phyloP scores from a whole-genome alignment of 2,888 invertebrate genomes.

The Iphiclides podalirius region DNA sequence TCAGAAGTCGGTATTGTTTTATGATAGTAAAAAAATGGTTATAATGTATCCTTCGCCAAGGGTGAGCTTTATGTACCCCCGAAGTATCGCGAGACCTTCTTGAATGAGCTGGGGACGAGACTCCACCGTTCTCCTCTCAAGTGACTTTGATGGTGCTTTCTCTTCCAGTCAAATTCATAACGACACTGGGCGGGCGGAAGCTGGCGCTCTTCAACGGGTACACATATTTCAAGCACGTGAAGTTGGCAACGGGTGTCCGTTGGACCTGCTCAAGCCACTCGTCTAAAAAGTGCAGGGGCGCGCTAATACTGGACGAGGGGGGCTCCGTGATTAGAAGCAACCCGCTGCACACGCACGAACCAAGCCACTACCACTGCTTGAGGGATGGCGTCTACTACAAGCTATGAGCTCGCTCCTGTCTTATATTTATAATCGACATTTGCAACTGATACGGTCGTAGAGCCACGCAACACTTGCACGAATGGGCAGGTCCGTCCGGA shows the following conservation, averaged over 20 bases:
- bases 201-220: conserved; percentile 26
- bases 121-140: too few species aligned
- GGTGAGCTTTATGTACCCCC: too few species aligned
- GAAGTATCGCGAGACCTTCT: too few species aligned
- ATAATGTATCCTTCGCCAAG: too few species aligned
- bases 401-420: background rate
- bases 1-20: too few species aligned
- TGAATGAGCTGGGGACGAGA: too few species aligned
- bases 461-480: too few species aligned
- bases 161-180: conserved; percentile 21
- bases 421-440: background rate
- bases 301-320: conserved; percentile 21
- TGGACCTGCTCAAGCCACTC: conserved; percentile 26
- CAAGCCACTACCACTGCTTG: conserved; percentile 16
- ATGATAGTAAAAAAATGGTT: too few species aligned
- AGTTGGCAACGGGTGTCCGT: conserved; percentile 21
- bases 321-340: conserved; percentile 26
- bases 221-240: conserved; percentile 24
- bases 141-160: background rate
- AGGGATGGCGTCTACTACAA: conserved; percentile 4
- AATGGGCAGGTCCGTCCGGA: too few species aligned
- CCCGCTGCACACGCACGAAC: conserved; percentile 30
- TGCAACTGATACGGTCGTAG: too few species aligned
- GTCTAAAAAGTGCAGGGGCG: conserved; percentile 31
- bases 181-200: conserved; percentile 11